These are phyloP conservation scores for Melikaiella ostensackeni DNA, from an alignment of 2,888 invertebrate genomes.

Conservation along the genomic window DNA sequence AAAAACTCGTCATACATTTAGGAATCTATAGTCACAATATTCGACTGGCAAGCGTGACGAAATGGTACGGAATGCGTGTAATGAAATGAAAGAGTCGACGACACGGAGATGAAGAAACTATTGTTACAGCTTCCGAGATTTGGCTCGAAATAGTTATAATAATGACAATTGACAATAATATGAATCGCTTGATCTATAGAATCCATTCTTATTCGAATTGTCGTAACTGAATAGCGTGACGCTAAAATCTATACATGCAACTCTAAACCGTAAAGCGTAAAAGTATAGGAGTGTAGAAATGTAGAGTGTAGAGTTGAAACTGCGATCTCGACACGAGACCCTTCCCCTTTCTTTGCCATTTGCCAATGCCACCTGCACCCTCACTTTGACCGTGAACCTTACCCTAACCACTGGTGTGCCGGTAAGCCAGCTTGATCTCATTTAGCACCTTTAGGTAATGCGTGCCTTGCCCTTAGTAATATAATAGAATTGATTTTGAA, in stretches of 20 bases:
- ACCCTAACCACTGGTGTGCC: constrained; percentile 31
- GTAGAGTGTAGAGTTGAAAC: constrained; percentile 9
- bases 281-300: not conserved
- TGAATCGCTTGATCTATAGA: not conserved
- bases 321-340: not conserved
- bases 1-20: not conserved
- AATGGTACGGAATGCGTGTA: constrained; percentile 53
- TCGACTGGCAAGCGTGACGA: constrained; percentile 53
- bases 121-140: constrained; percentile 56
- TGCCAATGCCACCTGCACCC: constrained; percentile 37
- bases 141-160: constrained; percentile 56
- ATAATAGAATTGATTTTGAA: not conserved
- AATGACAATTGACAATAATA: not conserved
- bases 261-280: not conserved
- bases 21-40: constrained; percentile 15
- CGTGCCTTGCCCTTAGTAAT: not conserved
- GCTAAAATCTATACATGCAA: not conserved
- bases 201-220: not conserved
- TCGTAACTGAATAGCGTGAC: not conserved
- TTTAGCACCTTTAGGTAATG: constrained; percentile 25
- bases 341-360: constrained; percentile 31
- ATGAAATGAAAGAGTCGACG: constrained; percentile 23
- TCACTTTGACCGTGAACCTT: constrained; percentile 28
- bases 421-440: constrained; percentile 31
- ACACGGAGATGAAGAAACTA: constrained; percentile 56